Evolutionary conservation across 2,888 invertebrate genomes (phyloP).

Genomic region (Meta bourneti): DNA sequence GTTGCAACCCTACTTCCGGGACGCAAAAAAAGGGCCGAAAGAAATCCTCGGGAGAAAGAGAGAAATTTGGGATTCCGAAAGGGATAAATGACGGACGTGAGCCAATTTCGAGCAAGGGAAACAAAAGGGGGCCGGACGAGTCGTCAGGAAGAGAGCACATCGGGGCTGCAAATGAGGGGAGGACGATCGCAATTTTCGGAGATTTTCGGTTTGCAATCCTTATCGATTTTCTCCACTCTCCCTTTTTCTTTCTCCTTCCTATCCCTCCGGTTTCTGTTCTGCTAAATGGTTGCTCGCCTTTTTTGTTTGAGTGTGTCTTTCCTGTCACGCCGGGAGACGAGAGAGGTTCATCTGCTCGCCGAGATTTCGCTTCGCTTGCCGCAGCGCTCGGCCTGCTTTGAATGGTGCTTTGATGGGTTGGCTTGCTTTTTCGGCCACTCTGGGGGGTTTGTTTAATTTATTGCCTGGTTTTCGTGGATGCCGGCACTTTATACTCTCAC

Average conservation of each 20-base stretch:
- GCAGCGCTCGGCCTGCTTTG: background rate
- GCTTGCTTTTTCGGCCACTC: background rate
- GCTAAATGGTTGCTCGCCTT: constrained; percentile 67
- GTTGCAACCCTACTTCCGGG: constrained; percentile 27
- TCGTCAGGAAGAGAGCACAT: constrained; percentile 46
- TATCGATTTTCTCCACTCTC: constrained; percentile 64
- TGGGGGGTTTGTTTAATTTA: too few relatives aligned
- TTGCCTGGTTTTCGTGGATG: too few relatives aligned
- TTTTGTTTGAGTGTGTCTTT: constrained; percentile 37
- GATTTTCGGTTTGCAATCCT: constrained; percentile 73
- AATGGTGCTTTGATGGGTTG: background rate
- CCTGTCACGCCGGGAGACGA: constrained; percentile 28
- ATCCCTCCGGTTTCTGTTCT: constrained; percentile 16
- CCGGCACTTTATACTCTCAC: too few relatives aligned
- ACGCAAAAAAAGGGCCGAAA: background rate
- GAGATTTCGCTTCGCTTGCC: background rate
- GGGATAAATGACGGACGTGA: constrained; percentile 73
- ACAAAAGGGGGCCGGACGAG: constrained; percentile 54
- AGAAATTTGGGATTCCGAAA: constrained; percentile 51
- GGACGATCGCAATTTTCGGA: constrained; percentile 61
- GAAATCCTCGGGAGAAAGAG: background rate
- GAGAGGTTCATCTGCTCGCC: background rate
- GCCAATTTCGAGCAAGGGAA: constrained; percentile 66
- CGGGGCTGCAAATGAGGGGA: constrained; percentile 42
- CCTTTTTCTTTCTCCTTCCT: constrained; percentile 7